Evolutionary conservation across 1,140 invertebrate species (phyloP).

Genomic region (Hyles vespertilio): DNA sequence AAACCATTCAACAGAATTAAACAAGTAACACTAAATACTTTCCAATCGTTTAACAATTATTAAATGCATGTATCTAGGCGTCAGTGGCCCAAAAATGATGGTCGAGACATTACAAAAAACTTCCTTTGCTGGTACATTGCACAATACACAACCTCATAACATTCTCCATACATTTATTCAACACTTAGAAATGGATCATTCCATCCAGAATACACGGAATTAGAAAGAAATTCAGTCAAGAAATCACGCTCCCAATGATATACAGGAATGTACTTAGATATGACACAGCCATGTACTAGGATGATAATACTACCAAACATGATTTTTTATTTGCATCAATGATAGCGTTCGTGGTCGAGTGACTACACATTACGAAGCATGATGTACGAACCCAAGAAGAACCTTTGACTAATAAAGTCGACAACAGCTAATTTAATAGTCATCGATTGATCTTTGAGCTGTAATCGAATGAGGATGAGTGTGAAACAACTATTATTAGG

Average conservation of each 20-base stretch:
- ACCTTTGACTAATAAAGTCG: too few relatives aligned
- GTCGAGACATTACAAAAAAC: conserved; percentile 32
- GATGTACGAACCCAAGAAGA: too few relatives aligned
- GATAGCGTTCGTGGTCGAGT: background rate
- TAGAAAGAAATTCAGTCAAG: conserved; percentile 51
- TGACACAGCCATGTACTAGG: conserved; percentile 52
- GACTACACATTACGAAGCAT: too few relatives aligned
- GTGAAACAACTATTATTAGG: background rate
- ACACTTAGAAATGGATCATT: conserved; percentile 24
- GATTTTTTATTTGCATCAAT: conserved; percentile 12
- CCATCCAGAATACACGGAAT: conserved; percentile 41
- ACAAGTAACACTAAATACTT: conserved; percentile 71
- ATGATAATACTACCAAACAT: background rate
- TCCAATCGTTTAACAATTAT: conserved; percentile 66
- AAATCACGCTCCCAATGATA: conserved; percentile 42
- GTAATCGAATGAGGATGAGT: background rate
- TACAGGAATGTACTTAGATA: conserved; percentile 63
- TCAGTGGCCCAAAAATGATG: conserved; percentile 49
- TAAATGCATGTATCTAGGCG: conserved; percentile 67
- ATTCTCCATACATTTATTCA: conserved; percentile 23
- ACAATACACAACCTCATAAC: conserved; percentile 26
- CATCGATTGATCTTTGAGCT: too few relatives aligned
- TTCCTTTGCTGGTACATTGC: conserved; percentile 24
- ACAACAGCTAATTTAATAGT: too few relatives aligned
- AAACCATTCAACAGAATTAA: conserved; percentile 50